A percentile compares a stretch with the other conserved stretches of the same genome.
phyloP scores from a whole-genome alignment of 92 coral and sea anemone genomes.

The Palythoa grandiflora region DNA sequence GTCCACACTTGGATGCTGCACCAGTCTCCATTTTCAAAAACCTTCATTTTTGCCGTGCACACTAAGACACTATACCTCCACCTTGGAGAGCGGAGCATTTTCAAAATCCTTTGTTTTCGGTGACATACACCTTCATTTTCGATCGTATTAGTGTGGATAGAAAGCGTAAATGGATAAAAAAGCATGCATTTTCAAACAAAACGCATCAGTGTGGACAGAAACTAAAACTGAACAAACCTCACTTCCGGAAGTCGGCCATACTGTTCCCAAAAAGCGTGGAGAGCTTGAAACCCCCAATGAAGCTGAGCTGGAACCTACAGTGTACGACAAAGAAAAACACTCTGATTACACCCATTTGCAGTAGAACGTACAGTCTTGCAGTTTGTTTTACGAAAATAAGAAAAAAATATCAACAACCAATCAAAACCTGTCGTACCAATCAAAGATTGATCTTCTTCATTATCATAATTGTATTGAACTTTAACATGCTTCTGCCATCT shows the following conservation, averaged over 20 bases:
- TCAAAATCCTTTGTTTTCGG: too few relatives aligned
- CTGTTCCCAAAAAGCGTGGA: constrained; percentile 77
- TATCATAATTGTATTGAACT: not conserved
- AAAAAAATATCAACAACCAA: not conserved
- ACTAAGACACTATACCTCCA: too few relatives aligned
- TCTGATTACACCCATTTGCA: not conserved
- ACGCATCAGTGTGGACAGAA: not conserved
- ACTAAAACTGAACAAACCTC: constrained; percentile 59
- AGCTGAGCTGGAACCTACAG: constrained; percentile 81
- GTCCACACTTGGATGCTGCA: too few relatives aligned
- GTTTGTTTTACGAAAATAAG: not conserved
- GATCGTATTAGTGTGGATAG: too few relatives aligned
- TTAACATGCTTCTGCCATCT: too few relatives aligned
- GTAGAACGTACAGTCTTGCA: too few relatives aligned
- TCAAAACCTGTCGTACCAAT: too few relatives aligned
- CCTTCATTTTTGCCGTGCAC: not conserved
- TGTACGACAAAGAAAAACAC: not conserved
- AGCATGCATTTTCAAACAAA: not conserved
- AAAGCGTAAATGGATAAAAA: too few relatives aligned
- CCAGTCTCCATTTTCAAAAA: too few relatives aligned
- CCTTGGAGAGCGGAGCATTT: not conserved
- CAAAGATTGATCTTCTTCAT: not conserved
- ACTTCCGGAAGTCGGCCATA: constrained; percentile 81
- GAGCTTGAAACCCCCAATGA: constrained; percentile 83
- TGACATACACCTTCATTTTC: too few relatives aligned